Evolutionary conservation across 2,888 invertebrate species (phyloP).

Genomic region (Tetragnatha montana): DNA sequence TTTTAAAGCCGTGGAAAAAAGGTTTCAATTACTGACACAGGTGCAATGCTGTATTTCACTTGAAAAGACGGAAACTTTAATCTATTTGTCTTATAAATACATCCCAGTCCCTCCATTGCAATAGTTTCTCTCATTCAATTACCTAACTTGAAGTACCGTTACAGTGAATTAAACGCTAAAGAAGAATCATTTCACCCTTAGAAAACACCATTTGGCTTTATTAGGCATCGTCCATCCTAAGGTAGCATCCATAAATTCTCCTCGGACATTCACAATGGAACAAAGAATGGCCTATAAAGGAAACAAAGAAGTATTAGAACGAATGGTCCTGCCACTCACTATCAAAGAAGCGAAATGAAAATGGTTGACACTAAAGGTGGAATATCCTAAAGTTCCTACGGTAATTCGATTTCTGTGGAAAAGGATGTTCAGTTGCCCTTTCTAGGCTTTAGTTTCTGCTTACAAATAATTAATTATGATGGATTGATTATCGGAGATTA

Average conservation of each 20-base stretch:
- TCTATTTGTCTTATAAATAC: neutral
- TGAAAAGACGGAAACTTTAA: too few species aligned
- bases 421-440: neutral
- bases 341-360: constrained; percentile 4
- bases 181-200: neutral
- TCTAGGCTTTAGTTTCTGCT: too few species aligned
- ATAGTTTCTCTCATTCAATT: neutral
- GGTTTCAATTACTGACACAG: too few species aligned
- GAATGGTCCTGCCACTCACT: neutral
- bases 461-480: too few species aligned
- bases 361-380: neutral
- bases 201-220: neutral
- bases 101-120: neutral
- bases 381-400: neutral
- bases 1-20: too few species aligned
- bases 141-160: neutral
- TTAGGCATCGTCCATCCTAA: neutral
- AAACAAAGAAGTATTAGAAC: constrained; percentile 18
- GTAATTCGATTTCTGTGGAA: constrained; percentile 14
- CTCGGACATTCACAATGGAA: neutral
- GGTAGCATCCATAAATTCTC: neutral
- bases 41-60: too few species aligned
- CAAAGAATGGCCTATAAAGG: constrained; percentile 1
- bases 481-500: too few species aligned
- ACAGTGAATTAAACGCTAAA: neutral